Base-by-base conservation (phyloP, 2,888 invertebrate species). In the Willowsia nigromaculata region DNA sequence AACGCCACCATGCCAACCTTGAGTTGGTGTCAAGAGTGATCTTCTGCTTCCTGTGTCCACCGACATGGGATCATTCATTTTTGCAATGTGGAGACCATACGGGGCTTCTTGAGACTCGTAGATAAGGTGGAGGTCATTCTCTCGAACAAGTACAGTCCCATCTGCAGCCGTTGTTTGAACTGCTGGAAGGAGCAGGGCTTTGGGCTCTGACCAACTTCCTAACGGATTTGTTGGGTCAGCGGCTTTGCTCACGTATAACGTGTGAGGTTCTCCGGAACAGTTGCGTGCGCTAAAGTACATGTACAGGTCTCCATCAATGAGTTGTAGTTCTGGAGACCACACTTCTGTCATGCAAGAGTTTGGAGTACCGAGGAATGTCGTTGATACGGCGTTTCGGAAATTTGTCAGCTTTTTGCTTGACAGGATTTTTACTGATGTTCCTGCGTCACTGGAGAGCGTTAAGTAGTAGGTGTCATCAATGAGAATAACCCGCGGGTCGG, bases 171-270 rank as follows among this genome's bases (percentile, higher is more conserved):
- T 37, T 4, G 74, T 53, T 18, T 27, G 13, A 0, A 62, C 76
- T 25, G 43, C 15, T 0, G 84, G 83, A 13, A 82, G 53, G 5
- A 83, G 68, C 15, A 88, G 83, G 30, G 47, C 27, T 22, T 84
- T 22, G 15, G 37, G 71, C 13, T 40, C 22, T 1, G 33, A 33
- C 89, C 89, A 89, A 1, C 5, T 18, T 27, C 89, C 89, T 25
- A 89, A 33, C 4, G 89, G 89, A 37, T 89, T 56, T 7, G 22
- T 56, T 13, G 84, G 59, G 25, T 84, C 56, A 0, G 56, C 71
- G 43, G 89, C 89, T 68, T 85, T 83, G 22, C 53, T 88, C 1
- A 83, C 83, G 50, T 83, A 88, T n/a, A 88, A 22, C 13, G 62
- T 88, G 65, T 88, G 88, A 5, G 0, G 13, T 2, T 1, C 1